phyloP scores from a whole-genome alignment of 1,140 invertebrate species.

The Bombus confusus region DNA sequence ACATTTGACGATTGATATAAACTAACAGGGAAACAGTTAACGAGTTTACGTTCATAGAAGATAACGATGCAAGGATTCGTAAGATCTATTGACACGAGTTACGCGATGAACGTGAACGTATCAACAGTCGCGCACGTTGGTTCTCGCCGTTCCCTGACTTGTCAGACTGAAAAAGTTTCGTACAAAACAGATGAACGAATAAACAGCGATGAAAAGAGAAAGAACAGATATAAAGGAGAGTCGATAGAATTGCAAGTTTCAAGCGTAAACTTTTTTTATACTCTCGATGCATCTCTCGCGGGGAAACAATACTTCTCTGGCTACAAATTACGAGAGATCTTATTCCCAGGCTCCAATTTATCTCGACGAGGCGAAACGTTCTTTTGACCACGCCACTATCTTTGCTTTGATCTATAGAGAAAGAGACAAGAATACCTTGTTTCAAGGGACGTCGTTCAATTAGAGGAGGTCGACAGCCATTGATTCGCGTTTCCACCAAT shows the following conservation, averaged over 20 bases:
- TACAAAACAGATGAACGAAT: not conserved
- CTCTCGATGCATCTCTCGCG: not conserved
- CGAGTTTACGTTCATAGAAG: too few relatives aligned
- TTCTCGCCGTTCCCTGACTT: too few relatives aligned
- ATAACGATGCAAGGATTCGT: too few relatives aligned
- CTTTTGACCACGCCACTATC: not conserved
- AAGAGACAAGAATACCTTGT: not conserved
- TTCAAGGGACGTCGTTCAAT: not conserved
- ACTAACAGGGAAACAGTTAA: too few relatives aligned
- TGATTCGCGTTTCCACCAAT: not conserved
- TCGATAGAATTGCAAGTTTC: not conserved
- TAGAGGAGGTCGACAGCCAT: not conserved
- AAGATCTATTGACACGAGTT: too few relatives aligned
- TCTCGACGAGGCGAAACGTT: not conserved
- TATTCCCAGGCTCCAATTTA: not conserved
- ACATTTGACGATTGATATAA: too few relatives aligned
- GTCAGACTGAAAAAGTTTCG: too few relatives aligned
- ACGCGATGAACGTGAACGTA: too few relatives aligned
- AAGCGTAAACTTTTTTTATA: not conserved
- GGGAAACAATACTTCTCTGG: not conserved
- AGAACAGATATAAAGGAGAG: not conserved
- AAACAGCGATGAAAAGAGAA: not conserved
- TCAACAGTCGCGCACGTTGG: too few relatives aligned
- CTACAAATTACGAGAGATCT: not conserved
- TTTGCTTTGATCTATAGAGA: constrained; percentile 9